Percentiles rank a stretch among this genome's conserved stretches.
Conservation (phyloP, 2,797 vertebrate genomes). For the Martes flavigula region DNA sequence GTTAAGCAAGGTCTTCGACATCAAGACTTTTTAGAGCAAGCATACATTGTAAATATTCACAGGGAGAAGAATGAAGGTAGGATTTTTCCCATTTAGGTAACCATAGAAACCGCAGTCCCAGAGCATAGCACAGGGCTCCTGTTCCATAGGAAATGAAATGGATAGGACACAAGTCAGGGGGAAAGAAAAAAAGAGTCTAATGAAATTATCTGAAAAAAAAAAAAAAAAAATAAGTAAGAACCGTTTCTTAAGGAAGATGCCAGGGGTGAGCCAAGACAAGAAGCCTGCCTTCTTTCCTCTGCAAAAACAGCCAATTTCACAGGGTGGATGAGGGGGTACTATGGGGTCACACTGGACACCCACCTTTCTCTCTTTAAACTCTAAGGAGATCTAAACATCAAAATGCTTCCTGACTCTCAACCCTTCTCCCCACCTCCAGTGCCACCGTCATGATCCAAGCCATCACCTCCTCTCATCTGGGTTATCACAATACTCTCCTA, state of each 20-base stretch:
- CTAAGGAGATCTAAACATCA: not conserved
- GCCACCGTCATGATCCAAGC: too few relatives aligned
- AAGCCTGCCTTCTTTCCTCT: not conserved
- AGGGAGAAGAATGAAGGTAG: not conserved
- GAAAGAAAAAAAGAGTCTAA: not conserved
- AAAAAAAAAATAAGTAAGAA: not conserved
- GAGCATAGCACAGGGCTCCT: not conserved
- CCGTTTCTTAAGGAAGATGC: not conserved
- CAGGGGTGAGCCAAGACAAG: not conserved
- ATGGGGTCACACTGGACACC: not conserved
- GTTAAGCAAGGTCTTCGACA: not conserved
- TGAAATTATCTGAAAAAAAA: not conserved
- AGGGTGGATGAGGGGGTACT: not conserved
- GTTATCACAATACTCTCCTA: rapidly evolving
- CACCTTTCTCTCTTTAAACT: not conserved
- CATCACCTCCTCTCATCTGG: too few relatives aligned
- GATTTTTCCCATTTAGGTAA: not conserved
- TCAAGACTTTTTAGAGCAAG: not conserved
- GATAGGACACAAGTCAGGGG: not conserved
- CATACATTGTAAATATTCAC: not conserved
- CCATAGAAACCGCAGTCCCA: not conserved
- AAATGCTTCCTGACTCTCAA: not conserved
- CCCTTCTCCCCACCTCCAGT: rapidly evolving
- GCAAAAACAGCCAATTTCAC: not conserved
- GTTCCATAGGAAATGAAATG: not conserved